These are phyloP conservation scores for Argyrosomus japonicus DNA, from an alignment of 2,113 vertebrate species.

Conservation along the genomic window DNA sequence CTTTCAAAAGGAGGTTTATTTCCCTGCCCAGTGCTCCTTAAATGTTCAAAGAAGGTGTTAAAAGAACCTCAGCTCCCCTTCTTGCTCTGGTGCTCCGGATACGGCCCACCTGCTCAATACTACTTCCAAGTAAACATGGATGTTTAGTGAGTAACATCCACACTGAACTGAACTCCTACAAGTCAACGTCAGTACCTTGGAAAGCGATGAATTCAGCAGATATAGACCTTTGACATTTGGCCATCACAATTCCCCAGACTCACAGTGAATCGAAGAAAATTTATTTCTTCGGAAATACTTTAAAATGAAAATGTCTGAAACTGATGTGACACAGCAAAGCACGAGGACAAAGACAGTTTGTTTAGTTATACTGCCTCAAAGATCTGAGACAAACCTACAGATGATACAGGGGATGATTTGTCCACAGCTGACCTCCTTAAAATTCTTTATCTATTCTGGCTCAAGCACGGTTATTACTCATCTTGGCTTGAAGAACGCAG, in stretches of 20 bases:
- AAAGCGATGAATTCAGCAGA: conserved; percentile 1
- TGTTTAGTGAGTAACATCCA: conserved; percentile 20
- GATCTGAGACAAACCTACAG: neutral
- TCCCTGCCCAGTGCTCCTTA: conserved; percentile 61
- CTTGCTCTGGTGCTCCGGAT: conserved; percentile 35
- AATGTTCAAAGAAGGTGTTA: conserved; percentile 76
- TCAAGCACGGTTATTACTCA: neutral
- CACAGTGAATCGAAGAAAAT: neutral
- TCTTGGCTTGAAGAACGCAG: neutral
- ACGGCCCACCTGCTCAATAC: conserved; percentile 71
- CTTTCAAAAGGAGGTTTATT: conserved; percentile 68
- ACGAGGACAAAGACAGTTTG: neutral
- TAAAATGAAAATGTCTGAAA: neutral
- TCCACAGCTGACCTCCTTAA: neutral
- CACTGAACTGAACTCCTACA: conserved; percentile 12
- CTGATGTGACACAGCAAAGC: neutral
- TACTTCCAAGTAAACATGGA: conserved; percentile 40
- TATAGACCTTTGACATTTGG: conserved; percentile 5
- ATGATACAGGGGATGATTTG: neutral
- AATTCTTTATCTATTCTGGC: neutral
- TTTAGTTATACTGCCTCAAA: neutral
- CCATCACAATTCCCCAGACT: neutral
- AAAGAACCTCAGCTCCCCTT: conserved; percentile 51
- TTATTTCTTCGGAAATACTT: neutral
- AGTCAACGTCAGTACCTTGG: neutral